Conservation (phyloP, 2,113 vertebrate species). For the Synodontis membranacea region DNA sequence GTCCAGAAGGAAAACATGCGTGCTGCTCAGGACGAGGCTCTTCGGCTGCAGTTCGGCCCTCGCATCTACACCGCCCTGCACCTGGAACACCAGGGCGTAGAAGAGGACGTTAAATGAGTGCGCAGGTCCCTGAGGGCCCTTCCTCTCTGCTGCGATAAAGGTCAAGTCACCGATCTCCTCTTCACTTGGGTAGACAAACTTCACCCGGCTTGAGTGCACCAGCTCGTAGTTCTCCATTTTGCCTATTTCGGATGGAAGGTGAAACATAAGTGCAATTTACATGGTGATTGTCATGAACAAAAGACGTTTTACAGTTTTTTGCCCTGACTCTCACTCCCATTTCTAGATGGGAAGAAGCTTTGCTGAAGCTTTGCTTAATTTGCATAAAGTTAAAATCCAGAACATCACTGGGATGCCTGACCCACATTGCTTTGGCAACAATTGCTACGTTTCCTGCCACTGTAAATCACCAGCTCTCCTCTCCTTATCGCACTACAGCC, state of each 20-base stretch:
- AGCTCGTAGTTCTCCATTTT: conserved; percentile 98
- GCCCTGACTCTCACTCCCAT: background rate
- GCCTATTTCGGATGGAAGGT: conserved; percentile 70
- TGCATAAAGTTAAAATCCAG: background rate
- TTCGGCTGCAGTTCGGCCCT: conserved; percentile 77
- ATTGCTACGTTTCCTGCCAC: background rate
- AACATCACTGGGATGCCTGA: background rate
- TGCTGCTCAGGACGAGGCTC: conserved; percentile 88
- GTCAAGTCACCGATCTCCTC: conserved; percentile 96
- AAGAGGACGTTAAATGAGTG: conserved; percentile 86
- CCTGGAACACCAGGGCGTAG: conserved; percentile 92
- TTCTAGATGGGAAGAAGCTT: no score
- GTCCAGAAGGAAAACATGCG: conserved; percentile 88
- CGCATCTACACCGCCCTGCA: conserved; percentile 62
- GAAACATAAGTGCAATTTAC: background rate
- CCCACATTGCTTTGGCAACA: background rate
- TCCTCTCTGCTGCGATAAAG: conserved; percentile 89
- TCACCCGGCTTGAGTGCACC: conserved; percentile 93
- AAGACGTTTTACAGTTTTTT: no score
- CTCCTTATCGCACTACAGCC: background rate
- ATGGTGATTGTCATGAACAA: background rate
- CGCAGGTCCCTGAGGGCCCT: conserved; percentile 68
- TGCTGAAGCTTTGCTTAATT: background rate
- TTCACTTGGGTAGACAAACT: conserved; percentile 95
- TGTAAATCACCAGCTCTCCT: background rate